phyloP scores from a whole-genome alignment of 2,113 vertebrate species.

The Lucifuga dentata region DNA sequence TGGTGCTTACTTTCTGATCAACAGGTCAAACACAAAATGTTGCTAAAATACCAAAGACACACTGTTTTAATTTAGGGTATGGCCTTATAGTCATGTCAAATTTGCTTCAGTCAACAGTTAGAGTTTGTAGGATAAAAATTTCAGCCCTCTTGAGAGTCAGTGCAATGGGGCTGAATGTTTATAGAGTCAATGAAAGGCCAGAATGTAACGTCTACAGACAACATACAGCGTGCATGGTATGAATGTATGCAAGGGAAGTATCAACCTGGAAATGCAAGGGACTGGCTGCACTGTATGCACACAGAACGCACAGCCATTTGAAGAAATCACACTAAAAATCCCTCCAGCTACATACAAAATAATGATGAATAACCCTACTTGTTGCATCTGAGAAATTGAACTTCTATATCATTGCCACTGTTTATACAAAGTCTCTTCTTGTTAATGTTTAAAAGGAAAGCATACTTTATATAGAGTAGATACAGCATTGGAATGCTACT shows the following conservation, averaged over 20 bases:
- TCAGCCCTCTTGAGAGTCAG: slow-evolving; percentile 8
- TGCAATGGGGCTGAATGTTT: neutral
- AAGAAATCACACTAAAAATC: too few species aligned
- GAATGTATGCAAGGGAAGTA: neutral
- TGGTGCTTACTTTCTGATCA: slow-evolving; percentile 63
- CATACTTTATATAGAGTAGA: neutral
- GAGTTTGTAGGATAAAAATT: slow-evolving; percentile 37
- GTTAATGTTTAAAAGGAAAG: neutral
- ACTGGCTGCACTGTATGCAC: too few species aligned
- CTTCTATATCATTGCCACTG: neutral
- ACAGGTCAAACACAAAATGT: slow-evolving; percentile 62
- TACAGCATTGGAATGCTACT: slow-evolving; percentile 14
- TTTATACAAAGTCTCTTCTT: neutral
- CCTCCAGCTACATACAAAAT: neutral
- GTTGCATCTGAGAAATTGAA: neutral
- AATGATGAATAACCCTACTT: neutral
- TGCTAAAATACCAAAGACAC: slow-evolving; percentile 51
- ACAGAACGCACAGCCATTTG: too few species aligned
- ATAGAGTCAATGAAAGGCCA: slow-evolving; percentile 15
- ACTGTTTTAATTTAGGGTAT: slow-evolving; percentile 51
- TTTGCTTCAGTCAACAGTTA: slow-evolving; percentile 45
- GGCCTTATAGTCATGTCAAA: slow-evolving; percentile 46
- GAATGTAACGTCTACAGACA: slow-evolving; percentile 8
- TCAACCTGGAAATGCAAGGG: too few species aligned
- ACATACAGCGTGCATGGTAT: slow-evolving; percentile 6